These are phyloP conservation scores for Drosophila kohkoa DNA, from an alignment of 1,140 invertebrate species.

Conservation along the genomic window DNA sequence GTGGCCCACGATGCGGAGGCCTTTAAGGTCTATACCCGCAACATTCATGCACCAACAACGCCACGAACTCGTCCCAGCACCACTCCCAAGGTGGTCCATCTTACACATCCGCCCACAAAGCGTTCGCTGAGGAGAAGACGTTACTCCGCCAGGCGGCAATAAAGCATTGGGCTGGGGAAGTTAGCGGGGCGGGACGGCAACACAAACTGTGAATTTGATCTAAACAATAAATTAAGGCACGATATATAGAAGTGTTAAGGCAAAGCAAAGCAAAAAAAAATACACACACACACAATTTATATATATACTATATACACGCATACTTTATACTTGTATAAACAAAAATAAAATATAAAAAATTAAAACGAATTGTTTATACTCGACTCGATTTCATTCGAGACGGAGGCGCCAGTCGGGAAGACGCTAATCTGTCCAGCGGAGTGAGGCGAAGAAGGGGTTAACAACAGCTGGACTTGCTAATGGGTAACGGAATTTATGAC, in stretches of 20 bases:
- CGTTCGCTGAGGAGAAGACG: conserved; percentile 19
- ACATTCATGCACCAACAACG: conserved; percentile 47
- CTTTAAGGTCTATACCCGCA: conserved; percentile 71
- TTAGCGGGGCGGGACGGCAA: conserved; percentile 24
- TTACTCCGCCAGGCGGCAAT: not conserved
- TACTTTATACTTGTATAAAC: conserved; percentile 22
- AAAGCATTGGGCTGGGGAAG: no score
- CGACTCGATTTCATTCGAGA: not conserved
- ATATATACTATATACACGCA: conserved; percentile 2
- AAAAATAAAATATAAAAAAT: conserved; percentile 28
- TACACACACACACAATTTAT: not conserved
- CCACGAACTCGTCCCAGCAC: conserved; percentile 55
- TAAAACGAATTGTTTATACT: conserved; percentile 42
- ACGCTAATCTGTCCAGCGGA: conserved; percentile 16
- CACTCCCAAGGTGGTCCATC: conserved; percentile 66
- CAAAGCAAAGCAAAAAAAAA: conserved; percentile 22
- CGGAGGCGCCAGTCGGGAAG: conserved; percentile 25
- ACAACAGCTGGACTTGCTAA: conserved; percentile 26
- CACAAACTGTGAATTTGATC: conserved; percentile 73
- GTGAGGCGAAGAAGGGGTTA: not conserved
- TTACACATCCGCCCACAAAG: conserved; percentile 62
- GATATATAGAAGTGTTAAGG: conserved; percentile 68
- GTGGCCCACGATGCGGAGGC: conserved; percentile 72
- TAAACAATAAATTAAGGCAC: conserved; percentile 71
- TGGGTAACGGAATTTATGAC: conserved; percentile 31